A percentile compares a stretch with the other conserved stretches of the same genome.
phyloP scores from a whole-genome alignment of 2,888 invertebrate species.

The Watsonalla binaria region DNA sequence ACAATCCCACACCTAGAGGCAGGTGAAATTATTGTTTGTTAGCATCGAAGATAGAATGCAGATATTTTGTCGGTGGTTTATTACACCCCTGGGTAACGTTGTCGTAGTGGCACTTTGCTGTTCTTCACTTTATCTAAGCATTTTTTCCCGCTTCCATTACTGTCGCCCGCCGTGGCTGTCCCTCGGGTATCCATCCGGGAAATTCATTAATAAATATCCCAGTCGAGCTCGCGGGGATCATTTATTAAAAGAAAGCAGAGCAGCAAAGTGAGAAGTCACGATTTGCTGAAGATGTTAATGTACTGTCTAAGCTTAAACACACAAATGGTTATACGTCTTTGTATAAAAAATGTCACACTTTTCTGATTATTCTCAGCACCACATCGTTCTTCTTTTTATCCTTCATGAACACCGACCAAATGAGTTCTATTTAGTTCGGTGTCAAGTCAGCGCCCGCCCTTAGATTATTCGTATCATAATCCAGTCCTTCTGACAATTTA shows the following conservation, averaged over 20 bases:
- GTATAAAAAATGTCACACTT: not conserved
- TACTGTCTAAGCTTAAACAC: not conserved
- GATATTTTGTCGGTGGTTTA: slow-evolving; percentile 34
- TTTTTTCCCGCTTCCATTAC: slow-evolving; percentile 54
- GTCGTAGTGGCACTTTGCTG: slow-evolving; percentile 24
- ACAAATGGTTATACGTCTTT: not conserved
- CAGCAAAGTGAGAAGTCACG: slow-evolving; percentile 15
- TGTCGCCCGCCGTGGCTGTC: slow-evolving; percentile 38
- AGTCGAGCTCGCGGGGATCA: slow-evolving; percentile 23
- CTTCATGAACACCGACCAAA: slow-evolving; percentile 36
- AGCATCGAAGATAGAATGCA: slow-evolving; percentile 14
- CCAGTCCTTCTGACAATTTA: slow-evolving; percentile 34
- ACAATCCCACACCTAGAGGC: slow-evolving; percentile 5
- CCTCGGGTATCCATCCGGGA: slow-evolving; percentile 30
- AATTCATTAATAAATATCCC: slow-evolving; percentile 54
- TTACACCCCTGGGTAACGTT: slow-evolving; percentile 38
- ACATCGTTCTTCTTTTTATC: slow-evolving; percentile 32
- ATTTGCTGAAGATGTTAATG: slow-evolving; percentile 1
- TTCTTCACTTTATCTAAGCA: slow-evolving; percentile 39
- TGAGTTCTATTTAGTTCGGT: slow-evolving; percentile 24
- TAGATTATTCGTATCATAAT: slow-evolving; percentile 35
- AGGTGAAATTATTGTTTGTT: slow-evolving; percentile 5
- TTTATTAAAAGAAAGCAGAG: slow-evolving; percentile 30
- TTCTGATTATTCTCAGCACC: slow-evolving; percentile 15
- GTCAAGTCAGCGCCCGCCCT: slow-evolving; percentile 24